Base-by-base conservation (phyloP, 2,113 vertebrate genomes). In the Trichomycterus rosablanca region DNA sequence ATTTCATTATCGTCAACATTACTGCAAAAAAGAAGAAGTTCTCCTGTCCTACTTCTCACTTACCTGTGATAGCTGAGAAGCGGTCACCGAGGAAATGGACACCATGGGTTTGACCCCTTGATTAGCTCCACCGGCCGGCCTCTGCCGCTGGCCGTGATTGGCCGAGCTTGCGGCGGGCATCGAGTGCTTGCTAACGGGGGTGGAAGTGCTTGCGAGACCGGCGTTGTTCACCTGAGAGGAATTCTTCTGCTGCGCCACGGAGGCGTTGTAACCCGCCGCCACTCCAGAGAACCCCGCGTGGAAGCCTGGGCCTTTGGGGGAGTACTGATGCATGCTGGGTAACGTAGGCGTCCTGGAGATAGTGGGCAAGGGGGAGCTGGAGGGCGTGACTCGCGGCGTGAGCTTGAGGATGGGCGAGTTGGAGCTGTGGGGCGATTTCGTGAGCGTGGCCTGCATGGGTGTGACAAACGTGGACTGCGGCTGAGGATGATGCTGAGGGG, bases 401-500 rank as follows among this genome's bases (percentile, higher is more conserved):
- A 89, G 84, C 43, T 86, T 88, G 52, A 89, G 77, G 49, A 89
- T 88, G 30, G 82, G 78, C 0, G 85, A 77, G 63, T 73, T 80
- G 74, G 80, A 81, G 77, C 84, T 86, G 78, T 85, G 85, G n/a
- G 80, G 56, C 11, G 86, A 84, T 68, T 89, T 87, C 28, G 86
- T 89, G 74, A 87, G 83, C 0, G 86, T 89, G 23, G 86, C 87
- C 35, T 89, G 87, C 87, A 88, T 88, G 11, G 86, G 86, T 10
- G 86, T 89, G 76, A 89, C 86, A 72, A 89, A 89, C 63, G 80
- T 85, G 0, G 86, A 84, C 84, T 89, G 84, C 83, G 86, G 80
- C 34, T 54, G 88, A 83, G 16, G 83, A 77, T 19, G 51, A 14
- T 85, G 74, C 81, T 72, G 64, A 83, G 46, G 64, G 83, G 46